Conservation (phyloP, 2,797 vertebrate genomes). For the Gorsachius magnificus region DNA sequence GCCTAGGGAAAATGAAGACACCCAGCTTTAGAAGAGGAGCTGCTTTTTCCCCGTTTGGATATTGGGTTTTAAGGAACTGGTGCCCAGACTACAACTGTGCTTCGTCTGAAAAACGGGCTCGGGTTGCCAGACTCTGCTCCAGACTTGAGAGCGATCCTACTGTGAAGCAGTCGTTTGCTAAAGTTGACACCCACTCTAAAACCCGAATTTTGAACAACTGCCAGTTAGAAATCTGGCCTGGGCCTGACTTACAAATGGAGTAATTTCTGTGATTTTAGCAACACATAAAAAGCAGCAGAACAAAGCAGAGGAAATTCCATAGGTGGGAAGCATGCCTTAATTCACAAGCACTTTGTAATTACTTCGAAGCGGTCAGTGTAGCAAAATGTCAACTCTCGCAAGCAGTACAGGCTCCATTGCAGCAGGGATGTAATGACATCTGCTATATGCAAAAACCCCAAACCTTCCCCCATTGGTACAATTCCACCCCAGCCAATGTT, state of each 20-base stretch:
- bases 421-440: background rate
- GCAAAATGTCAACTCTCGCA: background rate
- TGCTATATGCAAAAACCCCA: background rate
- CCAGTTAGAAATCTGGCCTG: constrained; percentile 14
- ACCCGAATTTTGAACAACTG: background rate
- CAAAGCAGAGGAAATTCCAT: background rate
- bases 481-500: background rate
- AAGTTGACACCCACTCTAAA: background rate
- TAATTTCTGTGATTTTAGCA: background rate
- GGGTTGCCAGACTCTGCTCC: background rate
- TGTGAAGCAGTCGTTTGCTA: background rate
- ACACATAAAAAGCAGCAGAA: constrained; percentile 10
- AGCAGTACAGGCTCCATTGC: constrained; percentile 20
- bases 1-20: background rate
- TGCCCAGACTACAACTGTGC: background rate
- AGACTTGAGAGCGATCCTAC: background rate
- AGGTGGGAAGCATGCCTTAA: constrained; percentile 39
- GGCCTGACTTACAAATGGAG: background rate
- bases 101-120: background rate
- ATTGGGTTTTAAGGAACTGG: background rate
- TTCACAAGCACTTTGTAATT: background rate
- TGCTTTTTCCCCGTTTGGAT: background rate
- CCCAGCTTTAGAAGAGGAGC: background rate
- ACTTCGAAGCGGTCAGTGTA: background rate
- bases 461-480: background rate